A percentile compares a stretch with the other conserved stretches of the same genome.
These are phyloP conservation scores for Acyrthosiphon pisum DNA, from an alignment of 1,140 invertebrate species.

Conservation along the genomic window DNA sequence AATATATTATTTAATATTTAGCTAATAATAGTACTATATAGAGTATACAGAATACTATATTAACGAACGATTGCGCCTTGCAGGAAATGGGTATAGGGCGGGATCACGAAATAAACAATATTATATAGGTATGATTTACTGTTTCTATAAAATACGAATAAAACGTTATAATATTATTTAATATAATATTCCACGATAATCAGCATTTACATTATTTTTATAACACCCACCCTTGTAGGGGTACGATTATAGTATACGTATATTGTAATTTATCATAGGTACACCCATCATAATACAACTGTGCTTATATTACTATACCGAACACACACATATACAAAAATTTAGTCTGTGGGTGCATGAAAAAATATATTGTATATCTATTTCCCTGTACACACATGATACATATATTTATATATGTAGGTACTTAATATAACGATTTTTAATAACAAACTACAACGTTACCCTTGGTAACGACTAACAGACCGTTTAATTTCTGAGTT, in stretches of 20 bases:
- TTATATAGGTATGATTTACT: background rate
- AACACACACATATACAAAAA: background rate
- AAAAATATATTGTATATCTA: background rate
- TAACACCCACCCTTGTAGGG: background rate
- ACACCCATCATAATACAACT: background rate
- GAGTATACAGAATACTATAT: too few species aligned
- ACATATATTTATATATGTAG: background rate
- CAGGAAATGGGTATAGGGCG: background rate
- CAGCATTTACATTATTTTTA: background rate
- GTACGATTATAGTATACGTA: background rate
- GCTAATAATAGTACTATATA: too few species aligned
- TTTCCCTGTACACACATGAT: background rate
- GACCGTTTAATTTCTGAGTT: background rate
- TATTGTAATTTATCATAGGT: background rate
- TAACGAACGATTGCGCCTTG: background rate
- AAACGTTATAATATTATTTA: background rate
- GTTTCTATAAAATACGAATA: background rate
- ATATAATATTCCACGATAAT: background rate
- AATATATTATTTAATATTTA: background rate
- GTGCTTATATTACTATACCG: background rate
- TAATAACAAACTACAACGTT: conserved; percentile 29
- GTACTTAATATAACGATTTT: background rate
- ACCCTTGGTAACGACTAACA: conserved; percentile 27
- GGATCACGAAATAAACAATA: too few species aligned
- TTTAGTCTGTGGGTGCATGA: background rate